A percentile compares a stretch with the other conserved stretches of the same genome.
Evolutionary conservation across 2,113 vertebrate species (phyloP).

Genomic region (Hemichromis elongatus): DNA sequence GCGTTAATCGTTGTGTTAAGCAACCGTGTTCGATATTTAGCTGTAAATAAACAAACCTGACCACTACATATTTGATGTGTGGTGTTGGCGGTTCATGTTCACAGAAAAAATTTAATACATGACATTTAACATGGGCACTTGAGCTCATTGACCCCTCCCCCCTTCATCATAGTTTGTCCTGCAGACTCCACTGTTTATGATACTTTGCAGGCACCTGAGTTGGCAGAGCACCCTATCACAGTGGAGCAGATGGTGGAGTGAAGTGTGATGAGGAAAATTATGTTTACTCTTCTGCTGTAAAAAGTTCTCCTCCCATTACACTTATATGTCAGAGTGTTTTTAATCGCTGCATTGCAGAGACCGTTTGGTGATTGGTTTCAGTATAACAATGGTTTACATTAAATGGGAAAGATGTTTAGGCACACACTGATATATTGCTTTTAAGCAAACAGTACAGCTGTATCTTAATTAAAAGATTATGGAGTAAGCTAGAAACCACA

Average conservation of each 20-base stretch:
- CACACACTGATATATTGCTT: neutral
- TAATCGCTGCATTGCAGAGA: neutral
- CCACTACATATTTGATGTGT: neutral
- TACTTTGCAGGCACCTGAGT: slow-evolving; percentile 29
- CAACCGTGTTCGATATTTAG: neutral
- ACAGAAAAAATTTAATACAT: neutral
- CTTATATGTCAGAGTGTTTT: neutral
- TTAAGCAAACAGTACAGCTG: neutral
- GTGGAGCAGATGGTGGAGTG: slow-evolving; percentile 37
- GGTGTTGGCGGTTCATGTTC: neutral
- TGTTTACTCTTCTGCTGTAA: slow-evolving; percentile 17
- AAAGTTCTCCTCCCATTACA: neutral
- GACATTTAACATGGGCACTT: neutral
- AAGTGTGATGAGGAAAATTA: slow-evolving; percentile 2
- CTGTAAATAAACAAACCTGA: neutral
- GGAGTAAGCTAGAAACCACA: neutral
- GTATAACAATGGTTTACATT: neutral
- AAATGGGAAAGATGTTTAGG: neutral
- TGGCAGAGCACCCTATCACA: slow-evolving; percentile 14
- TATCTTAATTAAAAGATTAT: neutral
- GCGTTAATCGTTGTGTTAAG: neutral
- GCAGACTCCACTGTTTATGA: slow-evolving; percentile 18
- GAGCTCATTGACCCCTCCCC: too few species aligned
- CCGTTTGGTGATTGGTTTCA: neutral
- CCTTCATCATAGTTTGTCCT: slow-evolving; percentile 7